Base-by-base conservation (phyloP, 2,113 vertebrate genomes). In the Lipophrys pholis region DNA sequence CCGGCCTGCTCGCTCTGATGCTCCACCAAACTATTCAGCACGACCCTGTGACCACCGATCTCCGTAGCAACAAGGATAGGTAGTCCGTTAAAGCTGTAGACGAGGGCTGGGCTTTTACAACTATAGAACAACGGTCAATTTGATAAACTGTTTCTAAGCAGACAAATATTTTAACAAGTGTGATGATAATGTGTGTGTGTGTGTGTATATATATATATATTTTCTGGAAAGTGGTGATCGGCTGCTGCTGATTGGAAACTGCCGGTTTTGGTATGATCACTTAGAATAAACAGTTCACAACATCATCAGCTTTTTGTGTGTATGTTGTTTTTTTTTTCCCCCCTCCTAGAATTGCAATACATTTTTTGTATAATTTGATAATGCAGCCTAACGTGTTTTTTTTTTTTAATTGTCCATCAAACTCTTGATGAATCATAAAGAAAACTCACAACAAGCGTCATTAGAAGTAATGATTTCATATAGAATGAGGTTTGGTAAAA, bases 1-100 rank as follows among this genome's bases (percentile, higher is more conserved):
- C 96, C 0, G 96, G 96, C 14, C 92, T 97, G 6, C 92, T 97
- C 30, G 96, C 96, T 43, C 93, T 97, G 36, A 97, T 97, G 96
- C 82, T 97, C 66, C 96, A 97, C 82, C 96, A 97, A 63, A 97
- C 96, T 6, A 97, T 97, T 76, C 96, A 97, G 84, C 96, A 97
- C 0, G 96, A 97, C 69, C 96, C 96, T 0, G 62, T 96, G 73
- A 97, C 96, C 8, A 96, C 95, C 0, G 96, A 97, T 87, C 93
- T 97, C 50, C 95, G 96, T 41, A 92, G 90, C 75, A 95, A 88
- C 90, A 96, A 95, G 16, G 96, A 97, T 69, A 93, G 95, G 82
- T 97, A 96, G 94, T 69, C 9, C 11, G 21, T 30, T 30, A 30
- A 30, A 30, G 21, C 21, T 30, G 21, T 2, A 30, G 21, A 30